phyloP scores from a whole-genome alignment of 2,797 vertebrate genomes.

The Molossus molossus region DNA sequence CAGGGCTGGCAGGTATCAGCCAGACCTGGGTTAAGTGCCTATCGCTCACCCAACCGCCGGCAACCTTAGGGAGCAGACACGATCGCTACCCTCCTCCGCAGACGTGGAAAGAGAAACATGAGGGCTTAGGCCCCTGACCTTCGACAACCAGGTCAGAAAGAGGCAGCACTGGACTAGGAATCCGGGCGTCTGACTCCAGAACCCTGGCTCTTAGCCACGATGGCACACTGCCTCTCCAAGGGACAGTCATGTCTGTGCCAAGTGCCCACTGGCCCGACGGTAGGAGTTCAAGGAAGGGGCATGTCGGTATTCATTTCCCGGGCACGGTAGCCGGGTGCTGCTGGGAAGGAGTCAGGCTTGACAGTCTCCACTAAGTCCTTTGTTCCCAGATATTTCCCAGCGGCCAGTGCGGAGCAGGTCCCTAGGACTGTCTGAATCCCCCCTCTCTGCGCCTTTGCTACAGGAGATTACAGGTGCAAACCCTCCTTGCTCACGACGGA shows the following conservation, averaged over 20 bases:
- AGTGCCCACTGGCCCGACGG: not conserved
- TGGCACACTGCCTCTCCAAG: not conserved
- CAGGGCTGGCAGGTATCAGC: not conserved
- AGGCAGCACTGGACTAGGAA: not conserved
- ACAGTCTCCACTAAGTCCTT: rapidly evolving
- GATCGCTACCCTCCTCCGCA: too few species aligned
- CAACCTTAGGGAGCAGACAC: not conserved
- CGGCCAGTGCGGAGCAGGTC: not conserved
- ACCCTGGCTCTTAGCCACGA: rapidly evolving
- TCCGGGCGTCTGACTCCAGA: not conserved
- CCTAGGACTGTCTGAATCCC: rapidly evolving
- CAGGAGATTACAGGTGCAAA: too few species aligned
- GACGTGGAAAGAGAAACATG: not conserved
- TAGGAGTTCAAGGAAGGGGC: not conserved
- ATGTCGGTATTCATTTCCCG: too few species aligned
- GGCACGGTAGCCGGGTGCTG: too few species aligned
- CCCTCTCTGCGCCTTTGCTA: rapidly evolving
- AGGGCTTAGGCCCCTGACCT: not conserved
- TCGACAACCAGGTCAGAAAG: not conserved
- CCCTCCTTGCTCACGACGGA: rapidly evolving
- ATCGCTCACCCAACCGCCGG: too few species aligned
- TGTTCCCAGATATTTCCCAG: not conserved
- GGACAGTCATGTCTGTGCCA: rapidly evolving
- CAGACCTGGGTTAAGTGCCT: not conserved
- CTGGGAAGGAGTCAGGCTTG: not conserved